Evolutionary conservation across 2,797 vertebrate genomes (phyloP), one percentile per base, ranked within the genome.

Genomic region (Micropoecilia bifurca): DNA sequence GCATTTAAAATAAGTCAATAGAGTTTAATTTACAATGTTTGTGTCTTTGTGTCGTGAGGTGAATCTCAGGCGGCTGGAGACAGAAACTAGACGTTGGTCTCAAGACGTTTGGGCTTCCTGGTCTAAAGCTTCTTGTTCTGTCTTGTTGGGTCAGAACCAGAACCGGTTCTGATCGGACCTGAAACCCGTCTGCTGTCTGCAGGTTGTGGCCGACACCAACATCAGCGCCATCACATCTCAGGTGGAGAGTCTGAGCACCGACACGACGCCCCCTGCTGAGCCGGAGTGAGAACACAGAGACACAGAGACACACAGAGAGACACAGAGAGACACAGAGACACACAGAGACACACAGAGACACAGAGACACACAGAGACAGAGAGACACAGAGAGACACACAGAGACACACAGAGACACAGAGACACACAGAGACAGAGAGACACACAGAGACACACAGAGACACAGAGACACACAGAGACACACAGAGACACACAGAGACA

Each of bases 171-270:
- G 6, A 63, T 50, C 2, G 6, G 48, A 50, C 48, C 48, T 50
- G 48, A 50, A 50, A 50, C 33, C 30, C 1, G 30, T 0, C 61
- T 39, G 33, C 7, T 66, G 61, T 84, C 3, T 85, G 1, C 89
- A 96, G 98, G 98, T 99, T 73, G 96, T 97, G 33, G 98, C 97
- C 0, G 98, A 99, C 88, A 98, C 98, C 77, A 98, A 98, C 92
- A 98, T 99, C 95, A 96, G 94, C 14, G 97, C 97, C 89, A 97
- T 99, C 61, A 96, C 96, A 55, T 96, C 94, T 88, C 98, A 98
- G 89, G 96, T 98, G 87, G 97, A 98, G 93, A 97, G 86, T 94
- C 92, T 98, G 94, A 96, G 97, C 0, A 93, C 92, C 0, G 96
- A 97, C 55, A 91, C 91, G 12, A 93, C 89, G 16, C 25, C 7